phyloP scores from a whole-genome alignment of 2,113 vertebrate genomes.

The Brachirus orientalis region DNA sequence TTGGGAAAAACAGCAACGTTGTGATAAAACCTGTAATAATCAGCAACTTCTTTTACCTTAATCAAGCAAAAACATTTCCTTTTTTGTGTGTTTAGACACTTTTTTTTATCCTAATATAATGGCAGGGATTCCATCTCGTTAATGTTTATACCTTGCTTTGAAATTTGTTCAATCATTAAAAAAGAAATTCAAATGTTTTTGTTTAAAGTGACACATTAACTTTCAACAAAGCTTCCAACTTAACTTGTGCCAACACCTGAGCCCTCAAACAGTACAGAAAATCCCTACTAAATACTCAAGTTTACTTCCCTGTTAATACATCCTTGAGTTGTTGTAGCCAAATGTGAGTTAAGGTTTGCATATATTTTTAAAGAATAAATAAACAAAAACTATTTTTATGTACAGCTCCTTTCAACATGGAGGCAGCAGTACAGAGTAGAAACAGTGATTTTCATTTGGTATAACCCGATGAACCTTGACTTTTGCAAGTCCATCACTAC shows the following conservation, averaged over 20 bases:
- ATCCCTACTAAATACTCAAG: background rate
- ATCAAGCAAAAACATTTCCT: background rate
- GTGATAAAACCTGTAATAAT: too few species aligned
- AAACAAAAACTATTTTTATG: too few species aligned
- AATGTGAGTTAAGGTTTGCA: background rate
- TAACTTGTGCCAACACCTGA: too few species aligned
- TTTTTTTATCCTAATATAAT: background rate
- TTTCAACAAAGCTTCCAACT: background rate
- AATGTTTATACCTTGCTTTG: background rate
- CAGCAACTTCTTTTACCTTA: too few species aligned
- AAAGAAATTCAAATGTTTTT: background rate
- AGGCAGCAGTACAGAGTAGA: too few species aligned
- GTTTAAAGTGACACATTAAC: background rate
- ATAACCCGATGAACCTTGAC: too few species aligned
- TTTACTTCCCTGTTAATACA: background rate
- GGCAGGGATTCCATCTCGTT: background rate
- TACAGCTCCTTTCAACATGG: too few species aligned
- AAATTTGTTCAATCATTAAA: background rate
- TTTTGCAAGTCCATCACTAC: too few species aligned
- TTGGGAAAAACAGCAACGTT: too few species aligned
- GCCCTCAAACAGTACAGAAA: background rate
- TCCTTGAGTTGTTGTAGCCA: rapidly evolving
- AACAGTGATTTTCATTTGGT: too few species aligned
- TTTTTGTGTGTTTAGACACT: background rate
- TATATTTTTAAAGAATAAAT: too few species aligned